Evolutionary conservation across 92 coral and sea anemone genomes (phyloP).

Genomic region (Blastomussa wellsi): DNA sequence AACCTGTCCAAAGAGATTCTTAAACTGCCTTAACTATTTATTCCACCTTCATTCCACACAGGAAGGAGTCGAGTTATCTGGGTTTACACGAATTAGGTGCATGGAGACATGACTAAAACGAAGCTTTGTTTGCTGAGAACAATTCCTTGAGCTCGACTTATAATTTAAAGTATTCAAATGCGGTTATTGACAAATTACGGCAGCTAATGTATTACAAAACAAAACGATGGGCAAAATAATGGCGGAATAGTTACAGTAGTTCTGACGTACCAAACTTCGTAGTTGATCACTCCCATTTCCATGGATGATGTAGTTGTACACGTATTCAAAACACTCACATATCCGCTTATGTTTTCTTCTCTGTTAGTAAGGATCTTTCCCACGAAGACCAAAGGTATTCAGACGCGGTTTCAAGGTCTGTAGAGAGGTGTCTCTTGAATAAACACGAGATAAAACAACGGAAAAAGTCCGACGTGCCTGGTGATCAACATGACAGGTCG

Average conservation of each 20-base stretch:
- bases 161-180: not conserved
- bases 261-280: constrained; percentile 13
- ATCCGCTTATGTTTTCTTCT: not conserved
- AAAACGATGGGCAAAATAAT: not conserved
- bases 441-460: constrained; percentile 1
- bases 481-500: constrained; percentile 3
- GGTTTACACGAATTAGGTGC: not conserved
- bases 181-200: not conserved
- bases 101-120: not conserved
- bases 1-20: not conserved
- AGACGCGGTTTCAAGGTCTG: not conserved
- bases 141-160: not conserved
- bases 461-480: not conserved
- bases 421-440: not conserved
- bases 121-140: not conserved
- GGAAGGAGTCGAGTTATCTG: not conserved
- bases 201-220: not conserved
- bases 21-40: not conserved
- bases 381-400: not conserved
- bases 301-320: not conserved
- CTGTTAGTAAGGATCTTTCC: not conserved
- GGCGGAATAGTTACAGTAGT: constrained; percentile 5
- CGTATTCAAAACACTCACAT: not conserved
- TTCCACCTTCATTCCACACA: not conserved
- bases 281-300: not conserved